Evolutionary conservation across 2,113 vertebrate species (phyloP).

Genomic region (Phalacrocorax pelagicus): DNA sequence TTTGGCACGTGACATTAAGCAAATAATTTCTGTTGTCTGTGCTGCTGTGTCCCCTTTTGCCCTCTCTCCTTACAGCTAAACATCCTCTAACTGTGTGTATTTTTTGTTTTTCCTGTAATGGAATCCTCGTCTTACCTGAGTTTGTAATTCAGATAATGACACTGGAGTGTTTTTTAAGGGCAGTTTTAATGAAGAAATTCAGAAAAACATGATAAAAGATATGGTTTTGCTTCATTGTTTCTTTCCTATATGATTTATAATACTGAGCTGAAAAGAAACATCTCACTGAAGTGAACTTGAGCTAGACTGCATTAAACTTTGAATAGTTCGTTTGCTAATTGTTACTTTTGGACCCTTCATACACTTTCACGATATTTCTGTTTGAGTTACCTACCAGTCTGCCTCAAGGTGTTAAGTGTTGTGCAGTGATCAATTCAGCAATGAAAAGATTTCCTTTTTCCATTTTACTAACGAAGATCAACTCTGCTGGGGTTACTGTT

Average conservation of each 20-base stretch:
- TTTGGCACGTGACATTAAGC: neutral
- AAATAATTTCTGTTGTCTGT: neutral
- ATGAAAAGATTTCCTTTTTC: neutral
- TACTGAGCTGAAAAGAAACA: neutral
- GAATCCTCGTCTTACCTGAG: neutral
- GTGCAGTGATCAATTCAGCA: neutral
- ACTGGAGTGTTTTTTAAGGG: neutral
- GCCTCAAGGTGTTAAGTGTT: neutral
- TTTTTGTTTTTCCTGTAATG: neutral
- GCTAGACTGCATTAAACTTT: neutral
- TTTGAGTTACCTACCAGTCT: neutral
- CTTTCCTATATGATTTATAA: neutral
- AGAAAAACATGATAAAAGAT: neutral
- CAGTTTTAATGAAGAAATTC: neutral
- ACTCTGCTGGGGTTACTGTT: neutral
- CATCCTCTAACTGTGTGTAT: neutral
- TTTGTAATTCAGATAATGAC: neutral
- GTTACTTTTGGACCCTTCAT: neutral
- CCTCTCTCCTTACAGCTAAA: neutral
- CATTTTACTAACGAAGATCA: neutral
- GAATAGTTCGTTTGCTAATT: neutral
- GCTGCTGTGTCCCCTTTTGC: neutral
- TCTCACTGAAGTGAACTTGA: neutral
- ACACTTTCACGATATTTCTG: neutral
- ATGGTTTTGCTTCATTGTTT: neutral